A percentile compares a stretch with the other conserved stretches of the same genome.
phyloP scores from a whole-genome alignment of 2,797 vertebrate genomes.

The Percopsis omiscomaycus region DNA sequence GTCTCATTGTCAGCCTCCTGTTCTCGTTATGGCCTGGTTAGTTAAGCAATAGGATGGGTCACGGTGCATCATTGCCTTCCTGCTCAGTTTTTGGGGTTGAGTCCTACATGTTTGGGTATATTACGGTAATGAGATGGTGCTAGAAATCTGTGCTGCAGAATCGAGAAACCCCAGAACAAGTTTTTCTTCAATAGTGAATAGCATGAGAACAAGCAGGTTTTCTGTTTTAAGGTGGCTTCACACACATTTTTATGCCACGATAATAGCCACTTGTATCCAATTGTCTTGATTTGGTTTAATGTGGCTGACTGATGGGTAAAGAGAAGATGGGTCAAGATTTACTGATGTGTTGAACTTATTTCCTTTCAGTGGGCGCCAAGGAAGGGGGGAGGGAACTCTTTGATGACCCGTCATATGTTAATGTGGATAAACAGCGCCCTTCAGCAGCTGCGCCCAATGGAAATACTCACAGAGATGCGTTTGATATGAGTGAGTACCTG shows the following conservation, averaged over 20 bases:
- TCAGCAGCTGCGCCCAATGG: constrained; percentile 78
- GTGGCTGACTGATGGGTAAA: constrained; percentile 12
- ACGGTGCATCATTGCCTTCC: too few species aligned
- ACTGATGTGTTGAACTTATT: constrained; percentile 9
- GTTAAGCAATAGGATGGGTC: too few species aligned
- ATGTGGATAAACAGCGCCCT: constrained; percentile 89
- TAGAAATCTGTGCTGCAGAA: too few species aligned
- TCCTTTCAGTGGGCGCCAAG: constrained; percentile 73
- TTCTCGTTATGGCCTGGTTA: too few species aligned
- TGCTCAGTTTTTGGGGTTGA: too few species aligned
- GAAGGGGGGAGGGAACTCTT: constrained; percentile 83
- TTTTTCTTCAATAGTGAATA: too few species aligned
- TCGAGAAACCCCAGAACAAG: too few species aligned
- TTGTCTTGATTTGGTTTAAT: not conserved
- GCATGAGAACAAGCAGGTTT: too few species aligned
- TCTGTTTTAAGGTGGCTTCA: not conserved
- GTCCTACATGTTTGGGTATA: too few species aligned
- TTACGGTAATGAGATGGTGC: too few species aligned
- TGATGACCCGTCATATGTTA: constrained; percentile 95
- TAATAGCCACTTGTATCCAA: not conserved
- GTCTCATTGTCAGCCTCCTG: too few species aligned
- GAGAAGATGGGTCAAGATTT: not conserved
- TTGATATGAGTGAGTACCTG: constrained; percentile 93
- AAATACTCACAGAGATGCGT: constrained; percentile 87
- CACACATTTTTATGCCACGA: not conserved